These are phyloP conservation scores for Upupa epops DNA, from an alignment of 2,113 vertebrate genomes.

Conservation along the genomic window DNA sequence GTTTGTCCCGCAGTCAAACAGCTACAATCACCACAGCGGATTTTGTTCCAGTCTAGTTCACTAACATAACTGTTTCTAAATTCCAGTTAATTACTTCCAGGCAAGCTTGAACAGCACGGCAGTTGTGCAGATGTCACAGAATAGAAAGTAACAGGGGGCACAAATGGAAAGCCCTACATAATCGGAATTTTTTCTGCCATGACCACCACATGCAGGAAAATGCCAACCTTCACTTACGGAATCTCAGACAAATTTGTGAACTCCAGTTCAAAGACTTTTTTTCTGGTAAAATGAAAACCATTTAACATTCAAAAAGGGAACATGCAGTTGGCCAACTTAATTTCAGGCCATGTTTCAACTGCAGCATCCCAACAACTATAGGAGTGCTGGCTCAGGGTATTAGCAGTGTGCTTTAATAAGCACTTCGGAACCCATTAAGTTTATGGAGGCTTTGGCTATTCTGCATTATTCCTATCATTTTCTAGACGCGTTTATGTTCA, in stretches of 20 bases:
- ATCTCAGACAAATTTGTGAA: not conserved
- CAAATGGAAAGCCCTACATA: not conserved
- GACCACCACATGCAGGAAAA: not conserved
- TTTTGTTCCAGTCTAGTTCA: not conserved
- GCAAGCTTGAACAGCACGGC: conserved; percentile 24
- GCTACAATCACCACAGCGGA: not conserved
- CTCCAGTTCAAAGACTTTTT: not conserved
- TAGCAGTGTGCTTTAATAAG: not conserved
- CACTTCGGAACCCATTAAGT: not conserved
- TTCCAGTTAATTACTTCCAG: conserved; percentile 55
- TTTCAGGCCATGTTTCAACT: not conserved
- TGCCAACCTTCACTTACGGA: not conserved
- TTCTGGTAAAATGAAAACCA: not conserved
- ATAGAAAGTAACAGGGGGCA: conserved; percentile 16
- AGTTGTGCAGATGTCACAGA: conserved; percentile 35
- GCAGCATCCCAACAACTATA: not conserved
- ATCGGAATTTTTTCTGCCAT: not conserved
- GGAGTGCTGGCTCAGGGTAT: not conserved
- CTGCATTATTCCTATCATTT: not conserved
- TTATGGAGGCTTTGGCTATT: not conserved
- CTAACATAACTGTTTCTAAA: conserved; percentile 53
- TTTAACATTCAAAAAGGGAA: not conserved
- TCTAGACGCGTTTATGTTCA: not conserved
- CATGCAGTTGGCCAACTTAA: not conserved
- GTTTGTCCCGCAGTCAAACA: conserved; percentile 1